phyloP scores from a whole-genome alignment of 2,113 vertebrate species.

The Vulpes lagopus region DNA sequence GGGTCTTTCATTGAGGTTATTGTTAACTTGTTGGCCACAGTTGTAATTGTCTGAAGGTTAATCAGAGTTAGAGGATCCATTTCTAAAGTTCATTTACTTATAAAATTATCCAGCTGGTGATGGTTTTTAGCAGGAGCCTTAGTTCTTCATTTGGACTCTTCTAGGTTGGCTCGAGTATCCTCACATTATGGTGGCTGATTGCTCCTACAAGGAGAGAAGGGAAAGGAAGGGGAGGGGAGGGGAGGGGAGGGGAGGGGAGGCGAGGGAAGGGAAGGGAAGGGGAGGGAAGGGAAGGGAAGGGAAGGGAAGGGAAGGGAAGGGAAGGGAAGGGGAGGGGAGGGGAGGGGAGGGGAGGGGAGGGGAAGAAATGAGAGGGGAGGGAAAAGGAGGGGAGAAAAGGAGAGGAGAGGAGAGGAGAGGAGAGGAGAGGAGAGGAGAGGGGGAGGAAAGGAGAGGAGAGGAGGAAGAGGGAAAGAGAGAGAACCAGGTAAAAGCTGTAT shows the following conservation, averaged over 20 bases:
- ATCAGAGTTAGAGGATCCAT: no score
- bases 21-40: background rate
- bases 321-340: rapidly evolving
- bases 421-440: background rate
- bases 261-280: rapidly evolving
- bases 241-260: rapidly evolving
- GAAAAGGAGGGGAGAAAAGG: rapidly evolving
- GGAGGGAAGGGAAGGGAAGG: rapidly evolving
- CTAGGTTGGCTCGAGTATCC: background rate
- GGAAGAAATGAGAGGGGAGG: no score
- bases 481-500: background rate
- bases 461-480: background rate
- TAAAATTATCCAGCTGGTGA: background rate
- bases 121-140: background rate
- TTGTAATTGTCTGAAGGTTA: background rate
- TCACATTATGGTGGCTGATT: background rate
- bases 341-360: no score
- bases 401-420: no score
- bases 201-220: background rate
- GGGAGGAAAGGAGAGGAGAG: no score
- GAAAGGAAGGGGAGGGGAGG: rapidly evolving
- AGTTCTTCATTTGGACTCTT: background rate
- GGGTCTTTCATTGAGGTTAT: background rate
- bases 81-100: background rate
- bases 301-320: rapidly evolving